A percentile compares a stretch with the other conserved stretches of the same genome.
These are phyloP conservation scores for Tyria jacobaeae DNA, from an alignment of 2,888 invertebrate species.

Conservation along the genomic window DNA sequence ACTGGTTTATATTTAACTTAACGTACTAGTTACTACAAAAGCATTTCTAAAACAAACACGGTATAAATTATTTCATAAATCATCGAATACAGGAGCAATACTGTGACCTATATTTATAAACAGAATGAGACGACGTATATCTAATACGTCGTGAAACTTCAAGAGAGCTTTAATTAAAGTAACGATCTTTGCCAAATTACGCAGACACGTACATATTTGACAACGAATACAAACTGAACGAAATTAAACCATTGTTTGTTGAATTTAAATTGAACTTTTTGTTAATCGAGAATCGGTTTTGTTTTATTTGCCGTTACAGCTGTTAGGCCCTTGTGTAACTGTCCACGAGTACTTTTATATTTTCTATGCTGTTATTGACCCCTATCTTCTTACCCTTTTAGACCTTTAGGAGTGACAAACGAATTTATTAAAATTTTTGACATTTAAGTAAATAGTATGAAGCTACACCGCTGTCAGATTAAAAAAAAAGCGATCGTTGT, in stretches of 20 bases:
- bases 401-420: too few relatives aligned
- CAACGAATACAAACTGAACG: constrained; percentile 24
- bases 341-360: not conserved
- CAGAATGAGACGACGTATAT: constrained; percentile 9
- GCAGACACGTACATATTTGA: constrained; percentile 30
- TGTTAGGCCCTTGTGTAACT: not conserved
- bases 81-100: not conserved
- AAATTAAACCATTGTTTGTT: constrained; percentile 16
- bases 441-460: too few relatives aligned
- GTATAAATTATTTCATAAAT: constrained; percentile 2
- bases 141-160: constrained; percentile 18
- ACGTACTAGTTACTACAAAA: constrained; percentile 6
- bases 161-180: constrained; percentile 36
- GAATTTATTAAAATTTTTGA: too few relatives aligned
- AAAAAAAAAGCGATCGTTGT: too few relatives aligned
- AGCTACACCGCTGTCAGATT: too few relatives aligned
- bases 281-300: not conserved
- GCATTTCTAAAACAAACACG: constrained; percentile 5
- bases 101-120: constrained; percentile 2
- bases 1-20: too few relatives aligned
- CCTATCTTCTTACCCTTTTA: too few relatives aligned
- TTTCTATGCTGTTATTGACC: not conserved
- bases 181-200: constrained; percentile 31
- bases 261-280: constrained; percentile 33
- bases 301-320: not conserved